Conservation (phyloP, 2,113 vertebrate genomes). For the Nyctibius bracteatus region DNA sequence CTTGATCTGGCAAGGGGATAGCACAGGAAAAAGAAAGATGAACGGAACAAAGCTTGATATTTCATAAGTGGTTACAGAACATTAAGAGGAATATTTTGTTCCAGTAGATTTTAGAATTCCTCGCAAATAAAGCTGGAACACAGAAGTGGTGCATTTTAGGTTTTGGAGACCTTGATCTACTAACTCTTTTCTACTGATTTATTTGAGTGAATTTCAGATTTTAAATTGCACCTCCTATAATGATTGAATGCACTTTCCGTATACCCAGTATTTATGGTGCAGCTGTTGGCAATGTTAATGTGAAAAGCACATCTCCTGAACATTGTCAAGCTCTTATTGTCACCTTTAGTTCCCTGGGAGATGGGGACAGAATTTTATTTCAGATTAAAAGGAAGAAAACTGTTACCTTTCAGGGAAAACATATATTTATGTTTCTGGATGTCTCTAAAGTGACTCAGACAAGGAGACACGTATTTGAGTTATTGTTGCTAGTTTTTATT, state of each 20-base stretch:
- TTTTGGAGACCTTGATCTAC: constrained; percentile 4
- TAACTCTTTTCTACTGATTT: constrained; percentile 53
- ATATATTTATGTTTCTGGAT: constrained; percentile 65
- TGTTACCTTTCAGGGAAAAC: constrained; percentile 63
- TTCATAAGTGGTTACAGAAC: neutral
- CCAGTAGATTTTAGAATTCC: constrained; percentile 11
- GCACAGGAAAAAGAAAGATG: constrained; percentile 23
- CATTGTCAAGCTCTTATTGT: constrained; percentile 61
- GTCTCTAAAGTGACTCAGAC: constrained; percentile 65
- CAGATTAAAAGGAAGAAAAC: constrained; percentile 64
- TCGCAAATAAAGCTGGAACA: constrained; percentile 28
- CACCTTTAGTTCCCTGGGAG: constrained; percentile 62
- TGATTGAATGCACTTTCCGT: constrained; percentile 51
- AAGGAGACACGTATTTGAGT: constrained; percentile 60
- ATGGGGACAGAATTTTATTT: constrained; percentile 67
- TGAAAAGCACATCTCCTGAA: constrained; percentile 62
- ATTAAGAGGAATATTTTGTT: constrained; percentile 42
- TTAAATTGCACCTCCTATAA: constrained; percentile 53
- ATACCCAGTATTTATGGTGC: constrained; percentile 43
- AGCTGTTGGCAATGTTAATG: constrained; percentile 61
- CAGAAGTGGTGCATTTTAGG: neutral
- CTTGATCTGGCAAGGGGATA: constrained; percentile 24
- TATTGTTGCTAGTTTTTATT: constrained; percentile 65
- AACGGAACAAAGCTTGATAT: constrained; percentile 1
- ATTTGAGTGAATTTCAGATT: constrained; percentile 52